phyloP scores from a whole-genome alignment of 2,888 invertebrate genomes.

The Himalopsyche kuldschensis region DNA sequence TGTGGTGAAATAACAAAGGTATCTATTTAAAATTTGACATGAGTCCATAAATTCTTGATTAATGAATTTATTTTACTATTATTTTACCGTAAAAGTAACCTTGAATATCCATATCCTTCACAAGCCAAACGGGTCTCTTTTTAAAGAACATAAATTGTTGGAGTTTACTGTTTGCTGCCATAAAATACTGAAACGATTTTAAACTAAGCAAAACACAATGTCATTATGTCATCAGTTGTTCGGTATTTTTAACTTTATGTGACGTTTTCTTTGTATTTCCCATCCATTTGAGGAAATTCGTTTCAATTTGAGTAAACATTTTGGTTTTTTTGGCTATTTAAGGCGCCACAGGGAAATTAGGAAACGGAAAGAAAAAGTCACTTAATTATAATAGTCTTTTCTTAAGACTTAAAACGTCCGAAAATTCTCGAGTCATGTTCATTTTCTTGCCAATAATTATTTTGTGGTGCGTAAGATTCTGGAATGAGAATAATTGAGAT shows the following conservation, averaged over 20 bases:
- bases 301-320: conserved; percentile 35
- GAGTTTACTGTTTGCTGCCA: neutral
- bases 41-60: too few species aligned
- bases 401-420: conserved; percentile 36
- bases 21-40: too few species aligned
- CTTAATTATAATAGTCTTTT: conserved; percentile 40
- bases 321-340: conserved; percentile 32
- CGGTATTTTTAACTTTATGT: neutral
- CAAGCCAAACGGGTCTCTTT: too few species aligned
- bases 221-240: neutral
- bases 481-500: conserved; percentile 51
- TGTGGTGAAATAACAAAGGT: too few species aligned
- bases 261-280: conserved; percentile 8
- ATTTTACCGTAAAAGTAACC: too few species aligned
- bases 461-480: conserved; percentile 60
- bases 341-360: conserved; percentile 55
- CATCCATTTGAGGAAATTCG: conserved; percentile 28
- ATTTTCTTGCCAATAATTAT: conserved; percentile 63
- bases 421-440: conserved; percentile 47
- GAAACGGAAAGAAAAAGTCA: conserved; percentile 36
- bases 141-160: too few species aligned
- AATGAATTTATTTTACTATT: too few species aligned
- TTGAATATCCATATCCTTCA: too few species aligned
- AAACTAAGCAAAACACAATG: neutral
- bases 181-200: neutral